These are phyloP conservation scores for Adelosebastes latens DNA, from an alignment of 2,797 vertebrate species.

Conservation along the genomic window DNA sequence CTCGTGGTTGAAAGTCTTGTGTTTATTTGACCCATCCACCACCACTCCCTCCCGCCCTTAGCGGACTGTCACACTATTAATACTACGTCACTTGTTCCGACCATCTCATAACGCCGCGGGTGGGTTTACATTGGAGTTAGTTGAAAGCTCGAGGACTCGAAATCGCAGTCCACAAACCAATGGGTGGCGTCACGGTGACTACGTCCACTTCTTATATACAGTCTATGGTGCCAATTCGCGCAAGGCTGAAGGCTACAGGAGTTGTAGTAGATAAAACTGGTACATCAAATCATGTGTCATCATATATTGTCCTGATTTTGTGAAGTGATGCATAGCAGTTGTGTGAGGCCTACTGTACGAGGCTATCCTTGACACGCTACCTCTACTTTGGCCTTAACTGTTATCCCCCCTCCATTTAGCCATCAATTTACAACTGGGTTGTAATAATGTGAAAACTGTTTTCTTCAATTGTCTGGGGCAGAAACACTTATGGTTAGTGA, in stretches of 20 bases:
- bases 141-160: too few species aligned
- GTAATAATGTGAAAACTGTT: constrained; percentile 72
- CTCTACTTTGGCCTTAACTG: constrained; percentile 38
- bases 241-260: not conserved
- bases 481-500: constrained; percentile 73
- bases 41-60: too few species aligned
- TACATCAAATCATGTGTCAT: not conserved
- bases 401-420: constrained; percentile 51
- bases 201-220: not conserved
- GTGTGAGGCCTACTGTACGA: not conserved
- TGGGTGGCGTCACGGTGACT: too few species aligned
- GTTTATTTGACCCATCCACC: too few species aligned
- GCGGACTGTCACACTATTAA: too few species aligned
- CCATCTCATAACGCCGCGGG: fast-evolving
- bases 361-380: not conserved
- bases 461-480: constrained; percentile 68
- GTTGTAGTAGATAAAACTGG: not conserved
- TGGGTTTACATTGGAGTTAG: too few species aligned
- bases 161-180: too few species aligned
- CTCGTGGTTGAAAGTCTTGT: too few species aligned
- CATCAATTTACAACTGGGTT: constrained; percentile 63
- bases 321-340: too few species aligned
- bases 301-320: not conserved
- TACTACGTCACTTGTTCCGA: too few species aligned
- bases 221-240: too few species aligned